These are phyloP conservation scores for Micropoecilia bifurca DNA, from an alignment of 2,797 vertebrate species.

Conservation along the genomic window DNA sequence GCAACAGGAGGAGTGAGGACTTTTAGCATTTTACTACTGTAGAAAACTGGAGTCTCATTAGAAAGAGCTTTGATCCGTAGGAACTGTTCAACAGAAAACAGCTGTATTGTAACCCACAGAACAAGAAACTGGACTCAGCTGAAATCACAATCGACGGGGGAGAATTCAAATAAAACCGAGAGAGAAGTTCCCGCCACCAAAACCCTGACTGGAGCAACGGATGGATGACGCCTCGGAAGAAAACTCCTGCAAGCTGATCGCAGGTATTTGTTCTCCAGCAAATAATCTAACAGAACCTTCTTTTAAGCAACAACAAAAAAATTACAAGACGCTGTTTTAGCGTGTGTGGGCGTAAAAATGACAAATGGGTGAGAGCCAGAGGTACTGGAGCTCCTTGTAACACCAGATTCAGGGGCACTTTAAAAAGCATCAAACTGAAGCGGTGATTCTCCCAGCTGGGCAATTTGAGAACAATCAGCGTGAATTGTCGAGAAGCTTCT, in stretches of 20 bases:
- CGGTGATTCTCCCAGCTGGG: slow-evolving; percentile 71
- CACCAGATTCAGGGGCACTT: slow-evolving; percentile 73
- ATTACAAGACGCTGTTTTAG: not conserved
- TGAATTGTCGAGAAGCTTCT: slow-evolving; percentile 70
- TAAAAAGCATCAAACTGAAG: slow-evolving; percentile 67
- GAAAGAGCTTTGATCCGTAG: not conserved
- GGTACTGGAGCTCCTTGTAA: slow-evolving; percentile 50
- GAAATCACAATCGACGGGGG: not conserved
- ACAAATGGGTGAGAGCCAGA: slow-evolving; percentile 47
- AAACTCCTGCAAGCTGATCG: slow-evolving; percentile 18
- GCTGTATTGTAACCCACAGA: not conserved
- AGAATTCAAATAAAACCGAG: not conserved
- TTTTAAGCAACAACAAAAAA: not conserved
- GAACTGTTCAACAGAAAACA: not conserved
- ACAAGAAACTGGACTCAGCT: not conserved
- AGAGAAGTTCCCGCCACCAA: not conserved
- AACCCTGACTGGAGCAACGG: slow-evolving; percentile 5
- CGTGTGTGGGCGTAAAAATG: slow-evolving; percentile 23
- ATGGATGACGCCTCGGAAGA: slow-evolving; percentile 44
- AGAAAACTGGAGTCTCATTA: not conserved
- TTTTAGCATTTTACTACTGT: not conserved
- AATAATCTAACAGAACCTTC: slow-evolving; percentile 24
- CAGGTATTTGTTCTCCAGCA: not conserved
- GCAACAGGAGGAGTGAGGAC: not conserved
- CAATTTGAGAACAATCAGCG: slow-evolving; percentile 81